Conservation (phyloP, 2,113 vertebrate genomes). For the Zosterops pallidus region DNA sequence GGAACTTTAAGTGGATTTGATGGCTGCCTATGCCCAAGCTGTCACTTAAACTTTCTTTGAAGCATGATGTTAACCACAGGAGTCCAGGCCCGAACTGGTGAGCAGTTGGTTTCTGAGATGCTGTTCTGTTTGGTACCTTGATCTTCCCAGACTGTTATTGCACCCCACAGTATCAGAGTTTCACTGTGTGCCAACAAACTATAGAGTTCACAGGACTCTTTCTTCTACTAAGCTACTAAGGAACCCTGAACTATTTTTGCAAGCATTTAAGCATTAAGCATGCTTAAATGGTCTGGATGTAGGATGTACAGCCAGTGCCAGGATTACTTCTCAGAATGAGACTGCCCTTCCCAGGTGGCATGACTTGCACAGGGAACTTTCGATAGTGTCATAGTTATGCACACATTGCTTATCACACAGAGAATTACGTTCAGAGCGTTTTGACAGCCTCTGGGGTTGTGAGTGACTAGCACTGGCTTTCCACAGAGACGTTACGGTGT, state of each 20-base stretch:
- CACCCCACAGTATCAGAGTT: neutral
- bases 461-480: neutral
- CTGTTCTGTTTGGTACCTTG: neutral
- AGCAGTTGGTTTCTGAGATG: neutral
- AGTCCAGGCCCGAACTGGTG: neutral
- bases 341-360: neutral
- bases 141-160: neutral
- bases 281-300: neutral
- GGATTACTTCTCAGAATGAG: neutral
- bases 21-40: neutral
- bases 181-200: neutral
- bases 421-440: neutral
- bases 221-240: neutral
- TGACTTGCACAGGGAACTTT: neutral
- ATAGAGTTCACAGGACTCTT: neutral
- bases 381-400: neutral
- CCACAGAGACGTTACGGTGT: rapidly evolving
- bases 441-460: neutral
- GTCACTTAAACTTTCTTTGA: neutral
- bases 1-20: neutral
- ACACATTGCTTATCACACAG: slow-evolving; percentile 5
- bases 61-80: neutral
- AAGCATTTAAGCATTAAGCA: neutral
- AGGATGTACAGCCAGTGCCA: neutral
- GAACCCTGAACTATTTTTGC: neutral